Conservation (phyloP, 2,888 invertebrate genomes). For the Ormyrus rosae region DNA sequence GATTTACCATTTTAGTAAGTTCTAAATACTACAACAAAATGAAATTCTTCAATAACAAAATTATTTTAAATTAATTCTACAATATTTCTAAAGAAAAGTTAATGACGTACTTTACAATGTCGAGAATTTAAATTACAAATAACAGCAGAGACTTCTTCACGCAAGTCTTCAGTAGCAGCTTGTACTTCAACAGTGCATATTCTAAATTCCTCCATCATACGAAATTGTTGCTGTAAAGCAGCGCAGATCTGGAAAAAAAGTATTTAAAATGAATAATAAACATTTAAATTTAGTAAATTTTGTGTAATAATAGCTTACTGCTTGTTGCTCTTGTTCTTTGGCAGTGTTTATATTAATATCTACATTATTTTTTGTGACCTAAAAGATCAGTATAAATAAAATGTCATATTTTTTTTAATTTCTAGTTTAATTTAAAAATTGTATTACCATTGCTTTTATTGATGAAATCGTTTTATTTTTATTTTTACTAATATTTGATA, state of each 20-base stretch:
- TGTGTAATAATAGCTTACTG: constrained; percentile 55
- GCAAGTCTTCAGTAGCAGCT: constrained; percentile 70
- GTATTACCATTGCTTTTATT: constrained; percentile 30
- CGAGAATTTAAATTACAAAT: constrained; percentile 65
- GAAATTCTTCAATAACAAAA: not conserved
- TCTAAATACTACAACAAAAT: constrained; percentile 65
- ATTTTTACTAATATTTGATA: constrained; percentile 50
- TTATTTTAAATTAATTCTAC: constrained; percentile 12
- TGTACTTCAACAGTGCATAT: constrained; percentile 72
- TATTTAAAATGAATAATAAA: not conserved
- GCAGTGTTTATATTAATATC: constrained; percentile 41
- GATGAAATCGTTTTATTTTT: constrained; percentile 24
- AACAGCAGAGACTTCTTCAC: constrained; percentile 68
- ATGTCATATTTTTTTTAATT: not conserved
- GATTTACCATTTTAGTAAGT: constrained; percentile 62
- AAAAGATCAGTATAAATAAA: constrained; percentile 26
- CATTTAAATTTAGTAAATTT: not conserved
- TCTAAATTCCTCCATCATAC: constrained; percentile 71
- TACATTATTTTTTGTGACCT: constrained; percentile 52
- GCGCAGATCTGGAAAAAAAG: constrained; percentile 50
- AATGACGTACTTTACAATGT: constrained; percentile 66
- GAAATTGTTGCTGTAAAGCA: constrained; percentile 66
- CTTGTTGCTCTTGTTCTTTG: constrained; percentile 55
- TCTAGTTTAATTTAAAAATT: not conserved
- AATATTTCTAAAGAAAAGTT: constrained; percentile 29